These are phyloP conservation scores for Magallana gigas DNA, from an alignment of 1,140 invertebrate genomes.

Conservation along the genomic window DNA sequence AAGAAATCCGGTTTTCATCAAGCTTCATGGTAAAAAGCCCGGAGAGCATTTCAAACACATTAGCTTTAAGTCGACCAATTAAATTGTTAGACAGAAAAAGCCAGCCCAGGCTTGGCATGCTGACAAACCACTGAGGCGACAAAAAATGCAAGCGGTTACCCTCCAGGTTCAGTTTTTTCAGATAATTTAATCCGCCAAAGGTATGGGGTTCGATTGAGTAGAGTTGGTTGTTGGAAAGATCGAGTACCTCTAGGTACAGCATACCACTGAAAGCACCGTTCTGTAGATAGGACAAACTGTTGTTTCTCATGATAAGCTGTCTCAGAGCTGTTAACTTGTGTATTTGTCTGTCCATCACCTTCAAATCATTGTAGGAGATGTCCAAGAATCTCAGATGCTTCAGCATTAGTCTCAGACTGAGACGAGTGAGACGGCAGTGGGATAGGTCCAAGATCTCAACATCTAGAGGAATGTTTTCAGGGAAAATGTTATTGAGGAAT, in stretches of 20 bases:
- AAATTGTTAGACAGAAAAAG: constrained; percentile 69
- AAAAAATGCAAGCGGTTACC: constrained; percentile 68
- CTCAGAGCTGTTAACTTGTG: constrained; percentile 63
- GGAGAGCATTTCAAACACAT: constrained; percentile 65
- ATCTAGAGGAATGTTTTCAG: constrained; percentile 61
- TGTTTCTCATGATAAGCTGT: constrained; percentile 67
- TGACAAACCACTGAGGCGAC: constrained; percentile 67
- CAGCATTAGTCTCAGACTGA: constrained; percentile 41
- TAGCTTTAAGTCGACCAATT: constrained; percentile 61
- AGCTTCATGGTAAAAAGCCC: constrained; percentile 70
- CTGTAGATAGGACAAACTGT: constrained; percentile 63
- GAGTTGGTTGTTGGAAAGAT: constrained; percentile 71
- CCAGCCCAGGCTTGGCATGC: constrained; percentile 66
- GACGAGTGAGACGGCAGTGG: constrained; percentile 65
- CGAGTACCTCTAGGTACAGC: constrained; percentile 64
- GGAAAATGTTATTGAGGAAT: constrained; percentile 57
- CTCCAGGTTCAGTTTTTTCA: constrained; percentile 67
- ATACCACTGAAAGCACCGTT: constrained; percentile 72
- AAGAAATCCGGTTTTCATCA: constrained; percentile 65
- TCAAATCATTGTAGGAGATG: constrained; percentile 59
- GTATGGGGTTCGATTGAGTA: constrained; percentile 68
- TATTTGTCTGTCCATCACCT: constrained; percentile 64
- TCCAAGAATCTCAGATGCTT: background rate
- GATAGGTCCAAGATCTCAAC: constrained; percentile 69
- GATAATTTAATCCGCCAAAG: constrained; percentile 69